Percentiles rank a stretch among this genome's conserved stretches.
phyloP scores from a whole-genome alignment of 2,888 invertebrate species.

The Acronicta leporina region DNA sequence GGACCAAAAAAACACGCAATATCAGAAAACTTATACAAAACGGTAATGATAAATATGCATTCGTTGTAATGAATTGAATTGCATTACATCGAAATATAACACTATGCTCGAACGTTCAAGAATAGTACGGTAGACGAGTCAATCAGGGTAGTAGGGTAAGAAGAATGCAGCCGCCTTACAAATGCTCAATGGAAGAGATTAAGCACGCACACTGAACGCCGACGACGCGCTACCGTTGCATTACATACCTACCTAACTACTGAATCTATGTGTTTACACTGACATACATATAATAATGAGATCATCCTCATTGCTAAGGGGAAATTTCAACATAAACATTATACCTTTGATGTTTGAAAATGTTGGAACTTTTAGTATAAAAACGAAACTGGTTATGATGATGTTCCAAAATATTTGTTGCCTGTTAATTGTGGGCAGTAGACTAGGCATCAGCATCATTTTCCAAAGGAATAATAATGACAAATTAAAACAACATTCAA shows the following conservation, averaged over 20 bases:
- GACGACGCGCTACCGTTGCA: slow-evolving; percentile 64
- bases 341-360: slow-evolving; percentile 33
- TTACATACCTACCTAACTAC: slow-evolving; percentile 41
- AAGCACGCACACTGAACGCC: slow-evolving; percentile 73
- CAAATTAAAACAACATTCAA: neutral
- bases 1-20: slow-evolving; percentile 10
- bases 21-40: neutral
- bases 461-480: neutral
- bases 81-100: slow-evolving; percentile 18
- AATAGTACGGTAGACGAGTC: slow-evolving; percentile 54
- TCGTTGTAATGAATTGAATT: neutral
- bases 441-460: neutral
- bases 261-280: slow-evolving; percentile 56
- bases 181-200: slow-evolving; percentile 77
- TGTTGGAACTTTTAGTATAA: slow-evolving; percentile 10
- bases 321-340: slow-evolving; percentile 50
- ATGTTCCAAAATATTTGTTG: neutral
- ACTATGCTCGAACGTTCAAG: slow-evolving; percentile 21
- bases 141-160: slow-evolving; percentile 63
- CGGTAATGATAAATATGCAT: neutral
- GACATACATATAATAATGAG: slow-evolving; percentile 73
- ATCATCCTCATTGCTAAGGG: slow-evolving; percentile 64
- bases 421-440: neutral
- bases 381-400: neutral
- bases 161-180: slow-evolving; percentile 64